Conservation (phyloP, 2,888 invertebrate genomes). For the Neoitamus cyanurus region DNA sequence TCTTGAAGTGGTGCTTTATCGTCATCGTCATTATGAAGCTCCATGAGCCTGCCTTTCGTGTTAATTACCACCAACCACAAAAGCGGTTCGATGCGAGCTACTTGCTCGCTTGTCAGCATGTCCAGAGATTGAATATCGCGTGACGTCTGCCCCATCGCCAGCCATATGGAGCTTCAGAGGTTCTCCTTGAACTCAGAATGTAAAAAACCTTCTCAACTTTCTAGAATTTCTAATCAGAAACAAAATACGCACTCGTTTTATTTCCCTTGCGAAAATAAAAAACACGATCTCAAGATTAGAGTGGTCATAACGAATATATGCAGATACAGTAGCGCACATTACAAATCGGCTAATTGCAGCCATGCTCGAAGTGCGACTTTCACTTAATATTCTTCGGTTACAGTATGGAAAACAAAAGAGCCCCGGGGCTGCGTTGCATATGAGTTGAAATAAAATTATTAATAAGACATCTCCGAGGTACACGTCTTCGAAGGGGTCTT, state of each 20-base stretch:
- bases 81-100: background rate
- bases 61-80: constrained; percentile 3
- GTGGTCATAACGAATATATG: background rate
- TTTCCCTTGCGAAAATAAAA: background rate
- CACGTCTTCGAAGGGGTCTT: background rate
- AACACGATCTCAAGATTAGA: background rate
- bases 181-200: constrained; percentile 8
- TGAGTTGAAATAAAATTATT: background rate
- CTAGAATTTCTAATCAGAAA: constrained; percentile 6
- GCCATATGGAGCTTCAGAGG: background rate
- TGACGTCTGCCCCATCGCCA: background rate
- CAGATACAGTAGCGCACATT: background rate
- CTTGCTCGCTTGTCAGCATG: background rate
- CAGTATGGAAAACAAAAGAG: background rate
- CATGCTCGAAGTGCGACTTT: background rate
- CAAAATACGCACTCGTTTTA: background rate
- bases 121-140: background rate
- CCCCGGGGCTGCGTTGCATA: background rate
- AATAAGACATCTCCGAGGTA: background rate
- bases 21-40: background rate
- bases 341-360: background rate
- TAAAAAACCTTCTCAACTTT: background rate
- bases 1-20: background rate
- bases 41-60: background rate
- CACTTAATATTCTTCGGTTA: constrained; percentile 14